Base-by-base conservation (phyloP, 2,113 vertebrate species). In the Nothocercus nigrocapillus region DNA sequence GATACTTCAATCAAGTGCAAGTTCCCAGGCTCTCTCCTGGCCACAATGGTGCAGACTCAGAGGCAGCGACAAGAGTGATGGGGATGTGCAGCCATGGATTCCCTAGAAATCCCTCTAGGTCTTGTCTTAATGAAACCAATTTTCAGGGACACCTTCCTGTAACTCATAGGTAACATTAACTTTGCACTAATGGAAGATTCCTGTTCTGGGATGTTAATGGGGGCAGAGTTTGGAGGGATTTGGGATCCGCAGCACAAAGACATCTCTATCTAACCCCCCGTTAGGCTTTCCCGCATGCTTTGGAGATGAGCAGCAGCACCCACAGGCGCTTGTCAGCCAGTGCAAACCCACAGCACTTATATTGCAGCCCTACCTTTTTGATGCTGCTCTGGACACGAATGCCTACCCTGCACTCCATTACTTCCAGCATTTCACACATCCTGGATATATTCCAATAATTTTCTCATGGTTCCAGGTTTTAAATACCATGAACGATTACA, bases 121-220 rank as follows among this genome's bases (percentile, higher is more conserved):
- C 59, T 5, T 40, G 34, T 20, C 47, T 28, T 6, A 13, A 19
- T 34, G 69, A 82, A 87, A 59, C 4, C 25, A 44, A 56, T 1
- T 32, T 51, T 27, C 34, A 56, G 51, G n/a, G n/a, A 45, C 3
- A 11, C 4, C n/a, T 73, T 44, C 19, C 27, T 27, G 5, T 17
- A 0, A 1, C 11, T 18, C 3, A 5, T 44, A 28, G 51, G 40
- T 58, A 72, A 53, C 32, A 21, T 25, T 12, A 34, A n/a, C 45
- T 2, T 0, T 7, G 36, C 32, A 4, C 11, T 12, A 0, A 0
- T 20, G 51, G 56, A 66, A 44, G 27, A 30, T 28, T 1, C 5
- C 27, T 72, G 66, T 36, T 3, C 7, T 5, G 24, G 27, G 36
- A 27, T 45, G 56, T 21, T 21, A 13, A 27, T 5, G 49, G 28